Conservation (phyloP, 2,113 vertebrate species). For the Trochalopteron elliotii region DNA sequence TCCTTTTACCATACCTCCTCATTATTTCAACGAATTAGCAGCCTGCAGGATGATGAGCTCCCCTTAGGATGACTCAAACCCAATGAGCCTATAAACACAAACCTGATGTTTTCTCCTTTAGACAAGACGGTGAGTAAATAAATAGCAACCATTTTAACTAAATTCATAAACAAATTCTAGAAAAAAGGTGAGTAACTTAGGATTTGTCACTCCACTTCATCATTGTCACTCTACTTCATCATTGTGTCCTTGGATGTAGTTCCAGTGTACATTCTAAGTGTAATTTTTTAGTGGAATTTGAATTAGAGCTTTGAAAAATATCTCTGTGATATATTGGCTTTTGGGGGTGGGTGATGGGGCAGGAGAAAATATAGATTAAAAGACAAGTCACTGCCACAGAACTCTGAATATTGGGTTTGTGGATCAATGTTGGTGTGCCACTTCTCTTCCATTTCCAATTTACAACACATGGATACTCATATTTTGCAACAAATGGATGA, state of each 20-base stretch:
- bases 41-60: neutral
- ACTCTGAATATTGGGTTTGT: neutral
- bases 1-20: neutral
- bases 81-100: neutral
- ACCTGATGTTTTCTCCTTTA: neutral
- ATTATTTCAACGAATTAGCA: neutral
- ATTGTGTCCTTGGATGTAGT: neutral
- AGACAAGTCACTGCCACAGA: neutral
- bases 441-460: neutral
- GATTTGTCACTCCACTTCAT: neutral
- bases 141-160: neutral
- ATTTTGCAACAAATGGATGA: neutral
- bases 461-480: neutral
- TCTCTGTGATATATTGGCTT: neutral
- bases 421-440: neutral
- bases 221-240: neutral
- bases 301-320: neutral
- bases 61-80: neutral
- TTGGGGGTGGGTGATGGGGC: fast-evolving
- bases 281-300: neutral
- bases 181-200: neutral
- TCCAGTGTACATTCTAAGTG: neutral
- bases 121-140: neutral
- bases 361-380: neutral
- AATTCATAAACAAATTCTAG: neutral